These are phyloP conservation scores for Drosophila subsilvestris DNA, from an alignment of 2,888 invertebrate genomes.

Conservation along the genomic window DNA sequence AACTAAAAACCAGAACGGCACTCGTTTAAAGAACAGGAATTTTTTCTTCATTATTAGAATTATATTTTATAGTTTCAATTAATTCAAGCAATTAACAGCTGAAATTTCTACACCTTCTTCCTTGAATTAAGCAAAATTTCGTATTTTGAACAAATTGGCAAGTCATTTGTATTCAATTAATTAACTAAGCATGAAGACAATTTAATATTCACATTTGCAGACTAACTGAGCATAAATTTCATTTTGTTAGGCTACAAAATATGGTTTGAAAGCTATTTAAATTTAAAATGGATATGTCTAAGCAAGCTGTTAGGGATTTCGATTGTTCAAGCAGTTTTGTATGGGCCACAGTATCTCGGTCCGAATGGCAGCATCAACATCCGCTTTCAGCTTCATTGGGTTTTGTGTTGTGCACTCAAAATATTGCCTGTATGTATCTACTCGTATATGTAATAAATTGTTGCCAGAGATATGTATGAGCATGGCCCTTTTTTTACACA, in stretches of 20 bases:
- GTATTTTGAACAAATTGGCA: not conserved
- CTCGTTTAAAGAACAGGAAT: not conserved
- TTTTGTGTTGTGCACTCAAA: constrained; percentile 15
- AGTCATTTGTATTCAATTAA: constrained; percentile 8
- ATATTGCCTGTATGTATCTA: constrained; percentile 2
- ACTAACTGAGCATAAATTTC: not conserved
- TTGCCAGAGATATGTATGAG: constrained; percentile 14
- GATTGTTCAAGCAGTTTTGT: not conserved
- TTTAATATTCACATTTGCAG: constrained; percentile 11
- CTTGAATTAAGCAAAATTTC: not conserved
- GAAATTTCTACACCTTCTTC: not conserved
- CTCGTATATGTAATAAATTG: constrained; percentile 38
- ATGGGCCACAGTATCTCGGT: constrained; percentile 1
- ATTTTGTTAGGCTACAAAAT: not conserved
- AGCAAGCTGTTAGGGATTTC: not conserved
- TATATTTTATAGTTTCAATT: not conserved
- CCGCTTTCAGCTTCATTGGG: constrained; percentile 3
- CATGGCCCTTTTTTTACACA: not conserved
- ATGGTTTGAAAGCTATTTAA: not conserved
- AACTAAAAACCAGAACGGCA: not conserved
- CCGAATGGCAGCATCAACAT: not conserved
- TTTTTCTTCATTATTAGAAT: not conserved
- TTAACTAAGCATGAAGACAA: not conserved
- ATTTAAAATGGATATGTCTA: constrained; percentile 22
- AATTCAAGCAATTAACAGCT: not conserved